Base-by-base conservation (phyloP, 1,140 invertebrate genomes). In the Temnothorax curvispinosus region DNA sequence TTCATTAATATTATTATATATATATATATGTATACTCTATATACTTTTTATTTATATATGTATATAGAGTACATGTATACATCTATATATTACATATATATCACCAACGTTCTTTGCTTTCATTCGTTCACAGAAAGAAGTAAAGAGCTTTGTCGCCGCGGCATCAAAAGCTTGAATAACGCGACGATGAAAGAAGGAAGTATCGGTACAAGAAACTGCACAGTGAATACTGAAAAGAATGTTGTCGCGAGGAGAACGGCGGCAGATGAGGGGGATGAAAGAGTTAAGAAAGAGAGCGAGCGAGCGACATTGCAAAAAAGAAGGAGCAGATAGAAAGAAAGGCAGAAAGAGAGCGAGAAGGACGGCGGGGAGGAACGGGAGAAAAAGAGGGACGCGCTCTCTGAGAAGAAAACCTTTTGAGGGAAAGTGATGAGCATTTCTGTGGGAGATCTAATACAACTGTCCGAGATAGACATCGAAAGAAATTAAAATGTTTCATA, bases 91-190 rank as follows among this genome's bases (percentile, higher is more conserved):
- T 76, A 69, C 78, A 78, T 91, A 91, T 91, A 91, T 90, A 87
- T 91, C 69, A 87, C 41, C 90, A 85, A 85, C 90, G 90, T 91
- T 91, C 91, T 87, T 88, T 86, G 87, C 88, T 91, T 92, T 89
- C 92, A 92, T 93, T 89, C 88, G 89, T 89, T 92, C 90, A 86
- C 76, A 84, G 90, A 92, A 92, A 93, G 89, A 93, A 93, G 91
- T 93, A 93, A 93, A 92, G 91, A 93, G 91, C 90, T 92, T 93
- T 93, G 92, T 93, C 91, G 90, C 87, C 86, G 84, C 88, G 89
- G 88, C 91, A 93, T 93, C 92, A 93, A 93, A 93, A 93, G 92
- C 93, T 93, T 93, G 92, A 93, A 93, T 92, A 91, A 93, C 89
- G 92, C 89, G 91, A 89, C 88, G 91, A 90, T 91, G 91, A 93